Percentiles rank a stretch among this genome's conserved stretches.
phyloP scores from a whole-genome alignment of 1,140 invertebrate species.

The Calephelis nemesis region DNA sequence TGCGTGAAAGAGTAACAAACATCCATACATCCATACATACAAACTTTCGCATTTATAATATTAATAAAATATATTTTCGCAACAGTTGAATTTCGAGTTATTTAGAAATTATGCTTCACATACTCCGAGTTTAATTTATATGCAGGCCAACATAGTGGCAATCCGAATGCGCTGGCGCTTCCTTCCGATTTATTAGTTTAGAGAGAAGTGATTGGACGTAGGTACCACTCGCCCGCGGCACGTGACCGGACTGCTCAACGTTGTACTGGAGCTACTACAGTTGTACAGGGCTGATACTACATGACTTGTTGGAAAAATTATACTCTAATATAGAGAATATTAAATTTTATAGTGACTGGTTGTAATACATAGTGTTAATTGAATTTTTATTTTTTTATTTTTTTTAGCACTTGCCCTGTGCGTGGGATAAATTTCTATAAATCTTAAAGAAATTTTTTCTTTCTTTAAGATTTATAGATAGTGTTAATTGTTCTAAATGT shows the following conservation, averaged over 20 bases:
- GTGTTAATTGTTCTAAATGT: too few relatives aligned
- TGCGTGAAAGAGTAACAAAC: too few relatives aligned
- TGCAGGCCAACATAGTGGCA: slow-evolving; percentile 44
- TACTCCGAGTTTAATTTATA: slow-evolving; percentile 37
- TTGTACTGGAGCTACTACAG: background rate
- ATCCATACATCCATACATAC: too few relatives aligned
- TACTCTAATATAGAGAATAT: background rate
- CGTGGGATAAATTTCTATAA: too few relatives aligned
- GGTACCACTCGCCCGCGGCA: slow-evolving; percentile 46
- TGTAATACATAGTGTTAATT: too few relatives aligned
- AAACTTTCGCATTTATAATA: too few relatives aligned
- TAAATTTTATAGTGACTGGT: too few relatives aligned
- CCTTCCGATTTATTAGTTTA: slow-evolving; percentile 71
- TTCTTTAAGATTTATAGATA: too few relatives aligned
- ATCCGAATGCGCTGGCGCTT: slow-evolving; percentile 59
- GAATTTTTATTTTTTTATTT: too few relatives aligned
- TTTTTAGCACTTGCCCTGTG: too few relatives aligned
- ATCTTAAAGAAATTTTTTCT: too few relatives aligned
- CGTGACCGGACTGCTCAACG: slow-evolving; percentile 52
- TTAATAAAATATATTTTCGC: too few relatives aligned
- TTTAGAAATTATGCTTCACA: slow-evolving; percentile 14
- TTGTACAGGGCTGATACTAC: background rate
- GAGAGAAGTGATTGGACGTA: slow-evolving; percentile 66
- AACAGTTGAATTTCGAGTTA: background rate
- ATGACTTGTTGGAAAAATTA: slow-evolving; percentile 4